Conservation (phyloP, 2,888 invertebrate species). For the Bruchidius siliquastri region DNA sequence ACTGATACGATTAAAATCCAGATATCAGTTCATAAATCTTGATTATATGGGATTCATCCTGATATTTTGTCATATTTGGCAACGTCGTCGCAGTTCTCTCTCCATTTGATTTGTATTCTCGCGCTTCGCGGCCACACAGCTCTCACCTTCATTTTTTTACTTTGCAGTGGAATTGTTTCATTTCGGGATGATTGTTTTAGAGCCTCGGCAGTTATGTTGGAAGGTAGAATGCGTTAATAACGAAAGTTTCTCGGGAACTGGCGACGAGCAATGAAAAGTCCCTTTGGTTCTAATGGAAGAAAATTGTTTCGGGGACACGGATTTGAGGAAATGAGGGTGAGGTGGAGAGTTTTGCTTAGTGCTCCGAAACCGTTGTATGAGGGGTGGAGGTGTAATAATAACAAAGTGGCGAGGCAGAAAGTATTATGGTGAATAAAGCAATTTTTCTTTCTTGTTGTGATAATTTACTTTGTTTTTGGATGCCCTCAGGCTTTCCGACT, state of each 20-base stretch:
- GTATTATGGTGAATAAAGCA: neutral
- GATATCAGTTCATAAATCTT: too few relatives aligned
- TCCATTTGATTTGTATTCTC: conserved; percentile 44
- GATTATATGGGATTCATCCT: too few relatives aligned
- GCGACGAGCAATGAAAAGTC: conserved; percentile 7
- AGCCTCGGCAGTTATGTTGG: conserved; percentile 17
- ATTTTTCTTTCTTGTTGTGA: neutral
- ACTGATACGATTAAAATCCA: too few relatives aligned
- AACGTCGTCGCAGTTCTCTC: conserved; percentile 16
- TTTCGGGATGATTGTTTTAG: conserved; percentile 29
- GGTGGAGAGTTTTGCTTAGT: neutral
- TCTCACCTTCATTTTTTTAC: conserved; percentile 40
- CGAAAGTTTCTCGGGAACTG: conserved; percentile 18
- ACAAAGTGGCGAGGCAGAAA: neutral
- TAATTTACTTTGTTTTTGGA: too few relatives aligned
- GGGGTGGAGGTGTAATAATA: neutral
- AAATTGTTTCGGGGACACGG: neutral
- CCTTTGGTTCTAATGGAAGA: conserved; percentile 1
- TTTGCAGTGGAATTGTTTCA: conserved; percentile 36
- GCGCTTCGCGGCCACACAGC: conserved; percentile 21
- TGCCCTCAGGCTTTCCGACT: too few relatives aligned
- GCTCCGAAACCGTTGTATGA: neutral
- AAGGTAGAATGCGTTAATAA: conserved; percentile 24
- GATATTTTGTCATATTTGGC: conserved; percentile 6
- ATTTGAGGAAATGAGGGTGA: neutral